These are phyloP conservation scores for Hemistola chrysoprasaria DNA, from an alignment of 2,888 invertebrate species.

Conservation along the genomic window DNA sequence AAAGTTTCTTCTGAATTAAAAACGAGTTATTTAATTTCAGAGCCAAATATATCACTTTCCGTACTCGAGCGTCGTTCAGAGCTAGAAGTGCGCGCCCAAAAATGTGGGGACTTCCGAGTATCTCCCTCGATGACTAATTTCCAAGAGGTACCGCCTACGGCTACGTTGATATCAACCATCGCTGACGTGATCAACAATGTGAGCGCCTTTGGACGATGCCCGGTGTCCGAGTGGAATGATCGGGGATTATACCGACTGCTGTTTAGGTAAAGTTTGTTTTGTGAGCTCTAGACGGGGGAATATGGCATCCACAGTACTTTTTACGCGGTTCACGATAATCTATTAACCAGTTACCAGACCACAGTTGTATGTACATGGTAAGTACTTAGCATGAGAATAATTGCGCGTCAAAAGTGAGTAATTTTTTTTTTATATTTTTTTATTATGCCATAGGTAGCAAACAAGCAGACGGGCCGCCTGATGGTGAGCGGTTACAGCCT, in stretches of 20 bases:
- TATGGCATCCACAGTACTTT: no score
- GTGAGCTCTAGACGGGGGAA: no score
- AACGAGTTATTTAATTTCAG: conserved; percentile 39
- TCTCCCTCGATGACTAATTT: conserved; percentile 31
- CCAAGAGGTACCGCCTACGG: conserved; percentile 44
- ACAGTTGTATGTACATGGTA: no score
- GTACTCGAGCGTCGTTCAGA: conserved; percentile 61
- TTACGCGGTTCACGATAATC: no score
- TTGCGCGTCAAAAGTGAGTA: no score
- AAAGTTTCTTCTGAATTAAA: background rate
- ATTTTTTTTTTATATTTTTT: no score
- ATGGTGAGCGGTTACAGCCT: no score
- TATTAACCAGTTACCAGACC: no score
- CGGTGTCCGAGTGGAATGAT: conserved; percentile 64
- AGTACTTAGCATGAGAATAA: no score
- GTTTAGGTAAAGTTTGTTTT: conserved; percentile 61
- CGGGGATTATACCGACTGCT: conserved; percentile 62
- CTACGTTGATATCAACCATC: conserved; percentile 49
- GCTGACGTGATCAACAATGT: conserved; percentile 61
- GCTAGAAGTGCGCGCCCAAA: conserved; percentile 65
- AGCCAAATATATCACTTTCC: conserved; percentile 61
- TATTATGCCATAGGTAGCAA: no score
- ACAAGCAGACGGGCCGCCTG: no score
- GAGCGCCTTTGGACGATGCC: conserved; percentile 49
- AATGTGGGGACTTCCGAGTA: conserved; percentile 49